Base-by-base conservation (phyloP, 1,140 invertebrate species). In the Nylanderia fulva region DNA sequence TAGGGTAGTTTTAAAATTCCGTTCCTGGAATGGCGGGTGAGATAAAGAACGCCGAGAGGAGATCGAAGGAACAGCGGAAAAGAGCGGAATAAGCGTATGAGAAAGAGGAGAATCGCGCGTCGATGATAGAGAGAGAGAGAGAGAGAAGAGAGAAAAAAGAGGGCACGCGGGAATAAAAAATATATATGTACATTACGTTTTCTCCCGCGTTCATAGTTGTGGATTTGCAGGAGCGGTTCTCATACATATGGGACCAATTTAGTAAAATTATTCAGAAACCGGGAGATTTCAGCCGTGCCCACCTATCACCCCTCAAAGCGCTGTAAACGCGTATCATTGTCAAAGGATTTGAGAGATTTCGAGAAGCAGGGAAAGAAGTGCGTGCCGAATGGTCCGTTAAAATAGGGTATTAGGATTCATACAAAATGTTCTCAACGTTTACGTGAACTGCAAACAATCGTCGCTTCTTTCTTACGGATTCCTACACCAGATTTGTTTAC, bases 211-310 rank as follows among this genome's bases (percentile, higher is more conserved):
- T 72, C 86, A 88, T 93, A 91, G 92, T 92, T 91, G 90, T 91
- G 91, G 89, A 94, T 93, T 93, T 91, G 92, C 87, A 82, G 68
- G 86, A 90, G 91, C 85, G 84, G 86, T 15, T 63, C 91, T 93
- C 93, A 92, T 94, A 92, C 93, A 93, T 94, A 93, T 93, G 93
- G 92, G 93, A 91, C 91, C 93, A 94, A 94, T 93, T 93, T 93
- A 93, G 90, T 93, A 94, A 94, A 94, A 94, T 94, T 94, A 94
- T 94, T 93, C 93, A 91, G 86, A 88, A 91, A 91, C 86, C 85
- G 85, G 80, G 87, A 84, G 87, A 88, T 85, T 75, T 87, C 72
- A 42, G 84, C 33, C 71, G 52, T 82, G 85, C 56, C 86, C 77
- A 68, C 74, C 76, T 79, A 79, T 71, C 82, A 77, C 66, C 45